These are phyloP conservation scores for Byasa hedistus DNA, from an alignment of 2,888 invertebrate species.

Conservation along the genomic window DNA sequence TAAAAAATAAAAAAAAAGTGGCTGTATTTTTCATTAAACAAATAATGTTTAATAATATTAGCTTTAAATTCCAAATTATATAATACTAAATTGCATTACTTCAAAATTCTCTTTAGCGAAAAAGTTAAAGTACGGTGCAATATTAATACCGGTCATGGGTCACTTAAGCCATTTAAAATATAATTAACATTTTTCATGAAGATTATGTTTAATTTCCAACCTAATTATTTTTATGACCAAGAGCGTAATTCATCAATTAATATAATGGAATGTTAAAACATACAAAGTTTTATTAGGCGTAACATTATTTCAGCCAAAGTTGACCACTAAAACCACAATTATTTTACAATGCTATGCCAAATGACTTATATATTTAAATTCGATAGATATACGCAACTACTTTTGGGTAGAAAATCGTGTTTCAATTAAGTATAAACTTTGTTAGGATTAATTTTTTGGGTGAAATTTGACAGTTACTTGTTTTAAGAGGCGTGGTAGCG, in stretches of 20 bases:
- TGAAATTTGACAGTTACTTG: background rate
- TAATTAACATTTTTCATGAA: no score
- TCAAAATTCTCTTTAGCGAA: no score
- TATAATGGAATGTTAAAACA: background rate
- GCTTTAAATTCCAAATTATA: no score
- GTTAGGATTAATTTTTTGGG: background rate
- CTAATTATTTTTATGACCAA: background rate
- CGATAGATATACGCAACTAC: constrained; percentile 5
- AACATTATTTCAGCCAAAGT: constrained; percentile 23
- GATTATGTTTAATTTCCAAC: no score
- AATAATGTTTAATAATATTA: no score
- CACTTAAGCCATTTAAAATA: no score
- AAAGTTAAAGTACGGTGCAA: no score
- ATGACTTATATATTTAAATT: constrained; percentile 22
- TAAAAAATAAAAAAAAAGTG: no score
- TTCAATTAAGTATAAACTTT: background rate
- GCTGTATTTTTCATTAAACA: no score
- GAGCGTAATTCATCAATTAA: background rate
- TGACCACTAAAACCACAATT: constrained; percentile 27
- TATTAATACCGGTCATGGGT: no score
- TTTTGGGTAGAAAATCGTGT: background rate
- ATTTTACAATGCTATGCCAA: constrained; percentile 27
- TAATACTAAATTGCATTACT: no score
- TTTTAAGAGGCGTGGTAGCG: background rate
- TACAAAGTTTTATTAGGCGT: constrained; percentile 17